Conservation (phyloP, 2,113 vertebrate species). For the Drymodes brunneopygia region DNA sequence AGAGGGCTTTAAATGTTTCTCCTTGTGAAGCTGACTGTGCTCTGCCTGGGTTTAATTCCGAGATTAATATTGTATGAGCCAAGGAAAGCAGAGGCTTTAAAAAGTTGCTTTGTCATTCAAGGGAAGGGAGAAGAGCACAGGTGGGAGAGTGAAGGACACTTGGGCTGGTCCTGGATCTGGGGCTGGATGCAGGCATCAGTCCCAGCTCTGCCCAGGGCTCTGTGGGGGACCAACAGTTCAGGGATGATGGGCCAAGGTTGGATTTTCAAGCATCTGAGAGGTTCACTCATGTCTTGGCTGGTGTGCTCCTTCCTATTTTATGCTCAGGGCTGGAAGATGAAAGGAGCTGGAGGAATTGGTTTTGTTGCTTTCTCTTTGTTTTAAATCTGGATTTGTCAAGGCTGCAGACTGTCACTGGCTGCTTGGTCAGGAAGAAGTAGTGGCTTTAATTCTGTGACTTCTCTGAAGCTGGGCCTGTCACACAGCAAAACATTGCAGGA, state of each 20-base stretch:
- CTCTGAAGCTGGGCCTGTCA: neutral
- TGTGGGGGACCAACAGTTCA: accelerated
- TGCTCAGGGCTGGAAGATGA: neutral
- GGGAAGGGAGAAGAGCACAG: neutral
- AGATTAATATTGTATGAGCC: constrained; percentile 39
- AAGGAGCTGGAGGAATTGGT: neutral
- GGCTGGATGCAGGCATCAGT: neutral
- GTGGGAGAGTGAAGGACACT: neutral
- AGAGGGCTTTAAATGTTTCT: neutral
- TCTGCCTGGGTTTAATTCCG: constrained; percentile 1
- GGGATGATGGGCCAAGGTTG: neutral
- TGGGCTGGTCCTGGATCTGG: neutral
- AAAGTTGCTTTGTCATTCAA: constrained; percentile 11
- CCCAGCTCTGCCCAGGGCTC: neutral
- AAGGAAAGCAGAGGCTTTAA: neutral
- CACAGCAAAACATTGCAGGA: neutral
- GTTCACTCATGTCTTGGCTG: neutral
- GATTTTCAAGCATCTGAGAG: neutral
- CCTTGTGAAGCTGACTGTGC: neutral
- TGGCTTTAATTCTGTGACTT: neutral
- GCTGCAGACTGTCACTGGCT: neutral
- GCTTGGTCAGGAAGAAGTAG: neutral
- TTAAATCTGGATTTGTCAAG: neutral
- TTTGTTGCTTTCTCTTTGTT: constrained; percentile 5
- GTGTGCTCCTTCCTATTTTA: neutral